Evolutionary conservation across 2,113 vertebrate genomes (phyloP).

Genomic region (Odocoileus virginianus): DNA sequence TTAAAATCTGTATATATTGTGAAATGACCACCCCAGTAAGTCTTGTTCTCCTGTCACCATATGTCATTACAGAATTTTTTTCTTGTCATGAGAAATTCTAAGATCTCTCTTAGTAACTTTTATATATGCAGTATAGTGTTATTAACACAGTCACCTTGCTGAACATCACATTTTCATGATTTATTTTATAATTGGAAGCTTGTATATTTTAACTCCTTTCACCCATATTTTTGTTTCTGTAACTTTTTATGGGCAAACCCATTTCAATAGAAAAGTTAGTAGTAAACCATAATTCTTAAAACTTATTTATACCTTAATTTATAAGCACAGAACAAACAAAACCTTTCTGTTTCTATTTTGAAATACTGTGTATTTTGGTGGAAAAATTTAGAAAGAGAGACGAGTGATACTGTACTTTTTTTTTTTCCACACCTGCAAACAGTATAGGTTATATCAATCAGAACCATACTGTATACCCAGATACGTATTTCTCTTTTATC

Average conservation of each 20-base stretch:
- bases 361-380: background rate
- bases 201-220: background rate
- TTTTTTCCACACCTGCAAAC: background rate
- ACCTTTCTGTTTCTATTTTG: background rate
- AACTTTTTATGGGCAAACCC: background rate
- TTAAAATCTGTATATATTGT: background rate
- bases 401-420: background rate
- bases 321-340: slow-evolving; percentile 3
- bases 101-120: background rate
- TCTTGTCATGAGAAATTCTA: background rate
- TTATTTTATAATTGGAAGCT: background rate
- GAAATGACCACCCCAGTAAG: background rate
- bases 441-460: background rate
- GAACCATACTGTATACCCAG: background rate
- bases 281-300: slow-evolving; percentile 43
- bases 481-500: background rate
- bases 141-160: background rate
- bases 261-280: background rate
- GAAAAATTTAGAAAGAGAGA: background rate
- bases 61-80: background rate
- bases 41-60: background rate
- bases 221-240: background rate
- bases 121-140: background rate
- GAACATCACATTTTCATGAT: background rate
- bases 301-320: background rate